Base-by-base conservation (phyloP, 2,113 vertebrate species). In the Pagrus major region DNA sequence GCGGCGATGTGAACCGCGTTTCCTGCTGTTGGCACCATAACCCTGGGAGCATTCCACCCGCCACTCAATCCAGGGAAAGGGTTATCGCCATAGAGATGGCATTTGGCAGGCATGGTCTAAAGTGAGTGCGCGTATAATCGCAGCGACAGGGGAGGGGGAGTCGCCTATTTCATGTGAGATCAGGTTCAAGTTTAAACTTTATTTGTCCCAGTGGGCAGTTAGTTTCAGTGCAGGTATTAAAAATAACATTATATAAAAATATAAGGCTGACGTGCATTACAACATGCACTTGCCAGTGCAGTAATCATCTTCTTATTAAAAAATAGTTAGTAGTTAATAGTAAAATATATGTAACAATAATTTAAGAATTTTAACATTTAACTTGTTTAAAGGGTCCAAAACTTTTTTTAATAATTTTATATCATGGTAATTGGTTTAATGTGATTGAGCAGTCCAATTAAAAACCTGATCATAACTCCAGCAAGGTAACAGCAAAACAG, bases 31-130 rank as follows among this genome's bases (percentile, higher is more conserved):
- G 91, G 88, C 91, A 85, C 83, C 20, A 73, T 72, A 81, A 81
- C 78, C 78, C 74, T 86, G 86, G 70, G 87, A 90, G 84, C 86
- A 91, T 91, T 91, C 86, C 86, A 76, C 87, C 71, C 70, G 33
- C 78, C 70, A 76, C 80, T 84, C 91, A 83, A 83, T 92, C 93
- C 92, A 93, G 92, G 93, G 91, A 91, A 93, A 92, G 91, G 90
- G 90, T 93, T 91, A 91, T 93, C 41, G 15, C 93, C 90, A 92
- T 92, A 90, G 92, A 79, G 92, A 94, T 91, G 83, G 90, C 92
- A 93, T 93, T 93, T 93, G 91, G 85, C 88, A 89, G 78, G 85
- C 65, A 69, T 77, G 66, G 80, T 88, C 87, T 80, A 52, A 86
- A 87, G 76, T 76, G 59, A 27, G 56, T 74, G 70, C 70, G 67